Conservation (phyloP, 1,140 invertebrate species). For the Lanistes nyassanus region DNA sequence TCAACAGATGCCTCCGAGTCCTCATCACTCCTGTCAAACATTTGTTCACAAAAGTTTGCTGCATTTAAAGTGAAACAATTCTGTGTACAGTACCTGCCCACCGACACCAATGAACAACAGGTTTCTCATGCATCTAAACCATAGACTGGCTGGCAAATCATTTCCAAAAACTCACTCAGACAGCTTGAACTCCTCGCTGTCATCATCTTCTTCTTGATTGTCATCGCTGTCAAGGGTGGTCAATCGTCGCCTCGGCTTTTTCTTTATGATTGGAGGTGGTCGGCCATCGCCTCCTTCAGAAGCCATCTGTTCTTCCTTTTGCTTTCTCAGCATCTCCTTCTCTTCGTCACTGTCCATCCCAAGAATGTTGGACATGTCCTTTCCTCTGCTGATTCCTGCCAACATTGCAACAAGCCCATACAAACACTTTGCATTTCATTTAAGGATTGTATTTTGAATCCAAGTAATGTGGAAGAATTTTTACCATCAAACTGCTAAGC, state of each 20-base stretch:
- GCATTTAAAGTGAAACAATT: background rate
- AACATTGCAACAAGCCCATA: slow-evolving; percentile 67
- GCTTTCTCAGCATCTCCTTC: slow-evolving; percentile 55
- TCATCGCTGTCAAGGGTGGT: slow-evolving; percentile 59
- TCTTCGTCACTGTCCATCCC: slow-evolving; percentile 67
- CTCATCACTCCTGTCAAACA: slow-evolving; percentile 17
- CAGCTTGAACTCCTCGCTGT: slow-evolving; percentile 44
- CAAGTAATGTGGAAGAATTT: too few species aligned
- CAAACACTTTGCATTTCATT: slow-evolving; percentile 72
- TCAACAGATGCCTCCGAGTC: slow-evolving; percentile 37
- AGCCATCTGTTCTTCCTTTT: slow-evolving; percentile 18
- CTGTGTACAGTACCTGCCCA: too few species aligned
- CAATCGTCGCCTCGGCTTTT: slow-evolving; percentile 44
- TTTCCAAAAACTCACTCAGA: slow-evolving; percentile 28
- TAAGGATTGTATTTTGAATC: too few species aligned
- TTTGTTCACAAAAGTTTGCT: background rate
- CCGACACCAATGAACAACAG: background rate
- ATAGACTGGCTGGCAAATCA: background rate
- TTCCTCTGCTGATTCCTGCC: slow-evolving; percentile 78
- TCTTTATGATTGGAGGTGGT: slow-evolving; percentile 50
- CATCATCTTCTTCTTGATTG: slow-evolving; percentile 50
- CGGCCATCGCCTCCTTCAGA: slow-evolving; percentile 53
- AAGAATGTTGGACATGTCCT: slow-evolving; percentile 89
- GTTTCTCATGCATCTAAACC: background rate
- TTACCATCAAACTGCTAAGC: too few species aligned